These are phyloP conservation scores for Myocastor coypus DNA, from an alignment of 2,113 vertebrate genomes.

Conservation along the genomic window DNA sequence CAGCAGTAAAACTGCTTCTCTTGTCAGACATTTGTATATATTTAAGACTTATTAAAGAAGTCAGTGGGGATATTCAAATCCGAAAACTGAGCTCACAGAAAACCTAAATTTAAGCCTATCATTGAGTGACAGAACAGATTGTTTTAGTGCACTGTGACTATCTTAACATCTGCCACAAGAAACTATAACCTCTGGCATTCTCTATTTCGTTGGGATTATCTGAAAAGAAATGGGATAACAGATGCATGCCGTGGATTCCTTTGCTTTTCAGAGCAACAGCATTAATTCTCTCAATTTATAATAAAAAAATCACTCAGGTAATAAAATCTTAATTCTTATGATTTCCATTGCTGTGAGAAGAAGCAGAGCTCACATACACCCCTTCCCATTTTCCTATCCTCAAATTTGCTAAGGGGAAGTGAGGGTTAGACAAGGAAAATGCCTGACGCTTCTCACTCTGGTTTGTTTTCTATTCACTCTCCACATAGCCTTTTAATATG, in stretches of 20 bases:
- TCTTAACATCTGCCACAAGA: slow-evolving; percentile 40
- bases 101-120: slow-evolving; percentile 52
- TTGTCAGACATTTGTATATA: neutral
- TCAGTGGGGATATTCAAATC: slow-evolving; percentile 15
- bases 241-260: neutral
- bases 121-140: slow-evolving; percentile 35
- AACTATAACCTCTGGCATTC: slow-evolving; percentile 37
- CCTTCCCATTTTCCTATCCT: neutral
- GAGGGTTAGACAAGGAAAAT: neutral
- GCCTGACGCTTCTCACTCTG: neutral
- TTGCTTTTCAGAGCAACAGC: neutral
- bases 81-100: neutral
- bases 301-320: slow-evolving; percentile 10
- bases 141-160: slow-evolving; percentile 33
- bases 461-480: neutral
- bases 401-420: neutral
- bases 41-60: slow-evolving; percentile 40
- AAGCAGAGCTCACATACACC: neutral
- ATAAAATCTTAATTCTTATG: slow-evolving; percentile 25
- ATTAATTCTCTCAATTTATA: slow-evolving; percentile 45
- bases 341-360: neutral
- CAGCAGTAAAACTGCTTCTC: neutral
- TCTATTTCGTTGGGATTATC: neutral
- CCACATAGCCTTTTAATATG: neutral
- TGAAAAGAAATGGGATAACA: neutral